A percentile compares a stretch with the other conserved stretches of the same genome.
phyloP scores from a whole-genome alignment of 1,140 invertebrate species.

The Nymphalis io region DNA sequence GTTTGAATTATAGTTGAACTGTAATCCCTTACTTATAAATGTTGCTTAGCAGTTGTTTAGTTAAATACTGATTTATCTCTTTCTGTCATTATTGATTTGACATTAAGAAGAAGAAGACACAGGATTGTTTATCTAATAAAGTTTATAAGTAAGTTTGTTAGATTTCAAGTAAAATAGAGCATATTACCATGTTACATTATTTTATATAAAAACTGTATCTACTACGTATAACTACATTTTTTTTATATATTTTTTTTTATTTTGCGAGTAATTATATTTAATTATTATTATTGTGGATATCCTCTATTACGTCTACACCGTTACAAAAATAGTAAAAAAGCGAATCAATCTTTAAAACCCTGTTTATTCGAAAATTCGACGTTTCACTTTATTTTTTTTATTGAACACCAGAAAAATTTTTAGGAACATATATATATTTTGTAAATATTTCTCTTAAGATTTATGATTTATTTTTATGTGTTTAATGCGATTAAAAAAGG shows the following conservation, averaged over 20 bases:
- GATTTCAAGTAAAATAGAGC: no score
- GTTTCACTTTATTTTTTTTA: conserved; percentile 9
- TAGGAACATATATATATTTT: conserved; percentile 18
- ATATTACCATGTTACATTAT: neutral
- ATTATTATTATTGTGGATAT: neutral
- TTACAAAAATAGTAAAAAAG: conserved; percentile 20
- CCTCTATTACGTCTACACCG: neutral
- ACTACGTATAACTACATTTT: neutral
- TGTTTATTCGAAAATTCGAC: conserved; percentile 13
- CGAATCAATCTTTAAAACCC: conserved; percentile 3
- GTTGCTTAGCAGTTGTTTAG: no score
- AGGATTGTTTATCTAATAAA: no score
- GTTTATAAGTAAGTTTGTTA: no score
- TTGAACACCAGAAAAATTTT: conserved; percentile 8
- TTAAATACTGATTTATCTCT: no score
- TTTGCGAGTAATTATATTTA: neutral
- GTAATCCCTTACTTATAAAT: no score
- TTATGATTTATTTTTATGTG: neutral
- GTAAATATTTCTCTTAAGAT: conserved; percentile 4
- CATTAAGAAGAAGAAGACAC: no score
- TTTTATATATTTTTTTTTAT: neutral
- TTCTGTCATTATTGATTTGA: no score
- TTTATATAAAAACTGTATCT: neutral
- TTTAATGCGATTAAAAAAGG: no score
- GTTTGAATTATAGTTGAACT: no score